Evolutionary conservation across 1,140 invertebrate genomes (phyloP).

Genomic region (Leptopilina clavipes): DNA sequence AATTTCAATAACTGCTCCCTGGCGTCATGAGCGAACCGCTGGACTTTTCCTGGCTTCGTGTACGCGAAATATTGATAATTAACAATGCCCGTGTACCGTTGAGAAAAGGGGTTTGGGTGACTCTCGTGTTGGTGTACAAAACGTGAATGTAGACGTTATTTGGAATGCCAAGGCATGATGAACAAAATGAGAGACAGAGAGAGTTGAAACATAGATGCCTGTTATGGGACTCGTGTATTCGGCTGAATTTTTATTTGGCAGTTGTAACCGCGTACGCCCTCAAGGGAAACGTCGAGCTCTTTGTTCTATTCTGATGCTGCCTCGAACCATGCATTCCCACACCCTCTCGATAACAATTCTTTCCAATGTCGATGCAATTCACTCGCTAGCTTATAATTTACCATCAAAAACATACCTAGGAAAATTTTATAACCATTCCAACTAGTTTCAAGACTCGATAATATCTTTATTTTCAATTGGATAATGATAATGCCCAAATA

Average conservation of each 20-base stretch:
- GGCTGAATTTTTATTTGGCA: conserved; percentile 68
- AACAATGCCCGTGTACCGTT: conserved; percentile 70
- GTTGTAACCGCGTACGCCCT: conserved; percentile 62
- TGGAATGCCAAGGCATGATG: conserved; percentile 58
- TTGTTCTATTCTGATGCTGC: conserved; percentile 66
- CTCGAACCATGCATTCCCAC: conserved; percentile 44
- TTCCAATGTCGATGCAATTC: background rate
- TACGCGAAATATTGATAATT: conserved; percentile 74
- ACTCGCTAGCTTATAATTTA: background rate
- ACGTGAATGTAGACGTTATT: conserved; percentile 38
- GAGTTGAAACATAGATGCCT: conserved; percentile 56
- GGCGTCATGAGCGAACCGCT: conserved; percentile 60
- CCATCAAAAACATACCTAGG: too few species aligned
- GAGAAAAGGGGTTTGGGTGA: conserved; percentile 29
- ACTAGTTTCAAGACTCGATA: too few species aligned
- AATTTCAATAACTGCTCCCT: conserved; percentile 77
- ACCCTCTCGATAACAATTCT: conserved; percentile 38
- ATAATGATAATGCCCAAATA: too few species aligned
- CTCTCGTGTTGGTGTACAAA: conserved; percentile 28
- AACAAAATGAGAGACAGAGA: conserved; percentile 58
- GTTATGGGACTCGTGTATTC: conserved; percentile 62
- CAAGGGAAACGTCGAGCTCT: conserved; percentile 56
- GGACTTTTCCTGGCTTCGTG: conserved; percentile 64
- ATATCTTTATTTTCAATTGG: too few species aligned
- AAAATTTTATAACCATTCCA: too few species aligned